Base-by-base conservation (phyloP, 2,888 invertebrate species). In the Tupiocoris notatus region DNA sequence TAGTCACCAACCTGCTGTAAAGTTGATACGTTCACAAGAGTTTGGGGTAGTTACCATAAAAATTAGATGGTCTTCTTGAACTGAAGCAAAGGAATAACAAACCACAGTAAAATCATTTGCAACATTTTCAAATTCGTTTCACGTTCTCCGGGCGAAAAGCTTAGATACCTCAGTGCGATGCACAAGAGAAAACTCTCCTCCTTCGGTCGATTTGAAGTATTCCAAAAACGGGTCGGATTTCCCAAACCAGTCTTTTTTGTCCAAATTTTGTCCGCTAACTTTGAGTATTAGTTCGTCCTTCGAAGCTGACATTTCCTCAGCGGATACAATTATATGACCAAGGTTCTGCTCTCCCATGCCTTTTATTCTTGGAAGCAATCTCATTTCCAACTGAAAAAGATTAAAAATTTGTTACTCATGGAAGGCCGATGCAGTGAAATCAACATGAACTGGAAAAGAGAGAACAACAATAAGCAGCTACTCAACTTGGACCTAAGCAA, bases 91-190 rank as follows among this genome's bases (percentile, higher is more conserved):
- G n/a, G n/a, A n/a, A n/a, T n/a, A n/a, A n/a, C n/a, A n/a, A n/a
- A n/a, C n/a, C n/a, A n/a, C n/a, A n/a, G n/a, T n/a, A n/a, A n/a
- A n/a, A n/a, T n/a, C n/a, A n/a, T n/a, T n/a, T n/a, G n/a, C n/a
- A n/a, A n/a, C n/a, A n/a, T n/a, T n/a, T n/a, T n/a, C n/a, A n/a
- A n/a, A n/a, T n/a, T n/a, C n/a, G n/a, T n/a, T n/a, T n/a, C n/a
- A n/a, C n/a, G n/a, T n/a, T n/a, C n/a, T n/a, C n/a, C n/a, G n/a
- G n/a, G n/a, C n/a, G n/a, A n/a, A n/a, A n/a, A n/a, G n/a, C n/a
- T n/a, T n/a, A n/a, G n/a, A n/a, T n/a, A 79, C 85, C 81, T 88
- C 88, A 58, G 87, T 87, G 80, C 87, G 85, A 80, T 87, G 86
- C 0, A 87, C 87, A 6, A 86, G 83, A 73, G 85, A 83, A 79